Evolutionary conservation across 37 sponge, comb jelly and placozoan species (phyloP).

Genomic region (Mnemiopsis leidyi): DNA sequence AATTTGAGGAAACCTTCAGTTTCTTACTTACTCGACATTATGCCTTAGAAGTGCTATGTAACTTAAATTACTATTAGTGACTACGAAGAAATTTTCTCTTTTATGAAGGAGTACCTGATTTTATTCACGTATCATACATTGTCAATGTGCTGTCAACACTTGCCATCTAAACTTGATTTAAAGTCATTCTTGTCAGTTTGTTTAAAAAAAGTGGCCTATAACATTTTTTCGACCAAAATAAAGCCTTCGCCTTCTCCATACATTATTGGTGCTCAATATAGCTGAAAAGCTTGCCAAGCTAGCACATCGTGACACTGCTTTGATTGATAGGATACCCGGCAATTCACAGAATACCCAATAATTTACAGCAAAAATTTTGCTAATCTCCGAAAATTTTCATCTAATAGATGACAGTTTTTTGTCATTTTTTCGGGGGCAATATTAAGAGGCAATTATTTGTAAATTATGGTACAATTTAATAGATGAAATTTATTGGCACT

Average conservation of each 20-base stretch:
- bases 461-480: no score
- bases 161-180: not conserved
- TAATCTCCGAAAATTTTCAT: no score
- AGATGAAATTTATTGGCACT: no score
- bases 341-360: no score
- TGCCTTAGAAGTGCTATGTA: not conserved
- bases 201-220: not conserved
- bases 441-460: no score
- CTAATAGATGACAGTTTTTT: no score
- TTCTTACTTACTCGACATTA: not conserved
- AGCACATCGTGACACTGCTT: no score
- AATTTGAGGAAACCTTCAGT: not conserved
- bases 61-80: not conserved
- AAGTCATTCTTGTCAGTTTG: not conserved
- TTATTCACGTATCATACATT: not conserved
- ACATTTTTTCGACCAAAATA: not conserved
- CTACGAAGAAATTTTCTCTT: not conserved
- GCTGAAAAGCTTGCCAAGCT: no score
- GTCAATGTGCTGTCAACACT: not conserved
- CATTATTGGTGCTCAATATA: not conserved
- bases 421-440: no score
- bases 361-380: no score
- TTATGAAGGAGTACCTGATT: not conserved
- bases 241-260: not conserved
- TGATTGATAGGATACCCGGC: no score